phyloP scores from a whole-genome alignment of 2,888 invertebrate genomes.

The Linnaemya vulpina region DNA sequence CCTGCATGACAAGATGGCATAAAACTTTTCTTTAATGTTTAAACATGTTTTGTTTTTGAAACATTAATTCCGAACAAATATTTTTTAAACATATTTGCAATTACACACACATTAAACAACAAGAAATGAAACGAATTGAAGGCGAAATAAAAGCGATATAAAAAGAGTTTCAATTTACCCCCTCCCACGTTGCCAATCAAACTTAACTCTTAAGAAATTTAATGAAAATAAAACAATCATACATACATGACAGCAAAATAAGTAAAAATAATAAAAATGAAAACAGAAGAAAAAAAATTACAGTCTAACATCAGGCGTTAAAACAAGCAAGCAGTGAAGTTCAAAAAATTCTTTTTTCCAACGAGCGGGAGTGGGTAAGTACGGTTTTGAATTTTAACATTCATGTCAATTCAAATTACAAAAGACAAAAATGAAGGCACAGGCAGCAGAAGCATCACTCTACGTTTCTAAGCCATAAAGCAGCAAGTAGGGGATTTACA shows the following conservation, averaged over 20 bases:
- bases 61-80: constrained; percentile 71
- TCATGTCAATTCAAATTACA: constrained; percentile 73
- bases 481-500: background rate
- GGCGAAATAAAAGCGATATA: constrained; percentile 24
- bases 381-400: constrained; percentile 72
- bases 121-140: constrained; percentile 57
- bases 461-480: constrained; percentile 18
- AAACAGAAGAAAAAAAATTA: constrained; percentile 37
- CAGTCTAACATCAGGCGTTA: constrained; percentile 67
- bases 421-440: constrained; percentile 69
- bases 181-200: constrained; percentile 55
- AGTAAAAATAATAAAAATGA: constrained; percentile 22
- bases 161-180: constrained; percentile 72
- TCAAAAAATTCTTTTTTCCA: constrained; percentile 50
- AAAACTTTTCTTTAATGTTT: constrained; percentile 50
- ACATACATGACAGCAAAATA: constrained; percentile 51
- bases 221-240: constrained; percentile 72
- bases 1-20: background rate
- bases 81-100: constrained; percentile 76
- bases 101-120: constrained; percentile 79
- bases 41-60: constrained; percentile 70
- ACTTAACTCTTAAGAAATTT: constrained; percentile 67
- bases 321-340: constrained; percentile 51
- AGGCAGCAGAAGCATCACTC: constrained; percentile 47
- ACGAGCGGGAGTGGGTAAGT: constrained; percentile 60